Percentiles rank a stretch among this genome's conserved stretches.
Conservation (phyloP, 2,888 invertebrate genomes). For the Lottia gigantea region DNA sequence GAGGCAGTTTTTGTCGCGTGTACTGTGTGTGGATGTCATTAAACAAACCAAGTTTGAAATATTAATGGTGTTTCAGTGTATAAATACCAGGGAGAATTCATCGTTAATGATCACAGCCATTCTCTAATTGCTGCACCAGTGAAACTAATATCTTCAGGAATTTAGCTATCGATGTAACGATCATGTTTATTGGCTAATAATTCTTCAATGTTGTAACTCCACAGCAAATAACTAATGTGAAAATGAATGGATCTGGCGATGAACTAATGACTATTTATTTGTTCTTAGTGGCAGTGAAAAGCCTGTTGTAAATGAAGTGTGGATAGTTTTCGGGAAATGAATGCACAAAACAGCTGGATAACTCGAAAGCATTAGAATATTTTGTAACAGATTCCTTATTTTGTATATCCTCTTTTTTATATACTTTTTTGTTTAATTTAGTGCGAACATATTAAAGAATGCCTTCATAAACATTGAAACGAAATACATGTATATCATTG, state of each 20-base stretch:
- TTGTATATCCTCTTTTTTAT: no score
- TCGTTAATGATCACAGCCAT: neutral
- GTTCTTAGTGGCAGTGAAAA: neutral
- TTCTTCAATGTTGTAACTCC: neutral
- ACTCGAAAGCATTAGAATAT: no score
- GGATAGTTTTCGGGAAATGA: no score
- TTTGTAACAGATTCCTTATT: no score
- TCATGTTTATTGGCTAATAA: conserved; percentile 7
- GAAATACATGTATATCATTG: no score
- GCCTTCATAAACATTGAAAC: no score
- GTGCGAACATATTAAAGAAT: no score
- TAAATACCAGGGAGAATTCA: conserved; percentile 1
- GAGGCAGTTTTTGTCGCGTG: neutral
- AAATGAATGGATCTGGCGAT: neutral
- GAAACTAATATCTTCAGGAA: conserved; percentile 4
- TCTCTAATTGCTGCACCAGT: conserved; percentile 9
- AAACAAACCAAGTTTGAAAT: conserved; percentile 4
- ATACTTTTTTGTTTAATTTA: no score
- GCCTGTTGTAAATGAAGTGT: no score
- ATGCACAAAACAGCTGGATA: no score
- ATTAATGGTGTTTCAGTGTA: neutral
- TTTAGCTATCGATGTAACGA: conserved; percentile 7
- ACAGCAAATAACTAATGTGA: neutral
- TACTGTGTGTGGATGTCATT: neutral
- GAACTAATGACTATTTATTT: neutral